Percentiles rank a stretch among this genome's conserved stretches.
Conservation (phyloP, 2,888 invertebrate genomes). For the Argyresthia goedartella region DNA sequence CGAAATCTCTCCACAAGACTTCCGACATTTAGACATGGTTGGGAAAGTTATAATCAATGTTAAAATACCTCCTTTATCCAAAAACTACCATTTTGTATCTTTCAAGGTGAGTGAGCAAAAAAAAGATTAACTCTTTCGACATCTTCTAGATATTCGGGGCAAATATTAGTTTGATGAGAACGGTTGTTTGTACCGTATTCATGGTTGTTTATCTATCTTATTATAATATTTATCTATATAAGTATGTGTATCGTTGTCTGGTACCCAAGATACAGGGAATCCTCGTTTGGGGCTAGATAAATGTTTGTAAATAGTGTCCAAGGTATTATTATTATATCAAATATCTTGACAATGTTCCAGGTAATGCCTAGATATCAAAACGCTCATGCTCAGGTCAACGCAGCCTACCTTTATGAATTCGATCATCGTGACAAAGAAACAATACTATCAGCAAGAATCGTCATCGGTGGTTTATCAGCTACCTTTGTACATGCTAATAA, state of each 20-base stretch:
- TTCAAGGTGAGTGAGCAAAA: constrained; percentile 15
- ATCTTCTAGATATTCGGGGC: neutral
- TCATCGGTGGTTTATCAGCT: constrained; percentile 69
- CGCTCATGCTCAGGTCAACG: constrained; percentile 81
- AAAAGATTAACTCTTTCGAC: neutral
- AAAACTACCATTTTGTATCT: constrained; percentile 16
- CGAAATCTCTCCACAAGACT: constrained; percentile 35
- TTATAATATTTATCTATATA: no score
- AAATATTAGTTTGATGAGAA: no score
- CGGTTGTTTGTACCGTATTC: no score
- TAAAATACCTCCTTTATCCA: constrained; percentile 36
- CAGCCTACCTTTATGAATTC: constrained; percentile 75
- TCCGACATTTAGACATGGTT: constrained; percentile 36
- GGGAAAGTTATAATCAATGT: constrained; percentile 33
- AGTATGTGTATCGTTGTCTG: no score
- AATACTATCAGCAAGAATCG: constrained; percentile 64
- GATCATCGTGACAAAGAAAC: constrained; percentile 27
- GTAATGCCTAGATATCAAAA: constrained; percentile 81
- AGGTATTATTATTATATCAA: neutral
- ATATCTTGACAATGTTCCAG: constrained; percentile 37
- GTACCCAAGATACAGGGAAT: no score
- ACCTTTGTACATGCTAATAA: constrained; percentile 69
- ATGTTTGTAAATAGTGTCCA: no score
- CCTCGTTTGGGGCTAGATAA: no score
- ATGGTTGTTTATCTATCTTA: no score